Evolutionary conservation across 2,797 vertebrate genomes (phyloP), one percentile per base, ranked within the genome.

Genomic region (Cirrhinus mrigala): DNA sequence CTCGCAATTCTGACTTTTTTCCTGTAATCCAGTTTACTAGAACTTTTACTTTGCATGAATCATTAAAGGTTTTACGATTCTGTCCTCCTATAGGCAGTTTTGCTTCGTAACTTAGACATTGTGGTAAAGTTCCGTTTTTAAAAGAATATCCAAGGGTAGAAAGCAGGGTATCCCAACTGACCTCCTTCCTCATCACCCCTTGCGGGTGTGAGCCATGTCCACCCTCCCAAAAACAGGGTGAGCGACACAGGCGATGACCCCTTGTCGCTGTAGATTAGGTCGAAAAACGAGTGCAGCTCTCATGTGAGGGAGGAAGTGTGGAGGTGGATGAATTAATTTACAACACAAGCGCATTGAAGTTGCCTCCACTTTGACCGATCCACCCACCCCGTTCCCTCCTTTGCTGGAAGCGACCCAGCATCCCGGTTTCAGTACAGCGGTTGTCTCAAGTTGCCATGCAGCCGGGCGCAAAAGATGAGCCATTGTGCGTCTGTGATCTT

Each of bases 301-400:
- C 40, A 24, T 78, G 78, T 58, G 68, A 56, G 79, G 69, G 79
- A 80, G 74, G 56, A 84, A 85, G 87, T 85, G 75, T 79, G 73
- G 58, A 85, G 64, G 52, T 85, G 83, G 70, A 79, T 16, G 37
- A 81, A 83, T 79, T 74, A 20, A 86, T 86, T 88, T 87, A 88
- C 86, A 85, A 79, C 80, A 44, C 76, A 70, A 86, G 64, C 24
- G 50, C 81, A 84, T 64, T 84, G 58, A 85, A 88, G 79, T 80
- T 86, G 60, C 83, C 81, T 87, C 62, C 74, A 79, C 82, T 24
- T 83, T 84, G 29, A 37, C 73, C 85, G 46, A 10, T 68, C 74
- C 87, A 75, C 70, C 82, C 84, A 84, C 76, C 79, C 64, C 46
- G 4, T 81, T 64, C 22, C 69, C 78, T 81, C 84, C 78, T 48